These are phyloP conservation scores for Siphamia tubifer DNA, from an alignment of 2,113 vertebrate genomes.

Conservation along the genomic window DNA sequence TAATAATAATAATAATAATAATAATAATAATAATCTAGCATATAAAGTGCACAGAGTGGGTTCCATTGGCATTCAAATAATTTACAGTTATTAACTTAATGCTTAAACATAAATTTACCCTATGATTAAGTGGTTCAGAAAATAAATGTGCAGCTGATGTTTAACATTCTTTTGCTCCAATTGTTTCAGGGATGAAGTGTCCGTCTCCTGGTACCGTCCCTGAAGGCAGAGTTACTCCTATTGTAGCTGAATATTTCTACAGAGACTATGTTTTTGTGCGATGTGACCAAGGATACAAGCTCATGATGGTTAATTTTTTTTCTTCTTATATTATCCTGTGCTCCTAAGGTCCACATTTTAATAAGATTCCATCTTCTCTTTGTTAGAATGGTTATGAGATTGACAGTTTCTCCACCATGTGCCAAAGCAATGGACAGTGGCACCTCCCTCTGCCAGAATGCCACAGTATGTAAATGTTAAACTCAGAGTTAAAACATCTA, in stretches of 20 bases:
- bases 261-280: slow-evolving; percentile 76
- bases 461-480: slow-evolving; percentile 61
- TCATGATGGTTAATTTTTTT: slow-evolving; percentile 70
- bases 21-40: too few species aligned
- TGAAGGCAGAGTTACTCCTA: slow-evolving; percentile 70
- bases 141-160: not conserved
- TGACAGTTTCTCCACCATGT: slow-evolving; percentile 62
- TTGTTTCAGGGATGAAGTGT: slow-evolving; percentile 72
- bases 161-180: not conserved
- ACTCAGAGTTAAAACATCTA: not conserved
- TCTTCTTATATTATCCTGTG: not conserved
- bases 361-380: not conserved
- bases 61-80: not conserved
- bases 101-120: too few species aligned
- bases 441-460: slow-evolving; percentile 76
- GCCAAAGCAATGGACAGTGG: slow-evolving; percentile 72
- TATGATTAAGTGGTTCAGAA: too few species aligned
- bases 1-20: too few species aligned
- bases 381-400: slow-evolving; percentile 69
- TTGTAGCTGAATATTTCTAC: slow-evolving; percentile 67
- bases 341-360: too few species aligned
- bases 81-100: not conserved
- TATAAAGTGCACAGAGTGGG: too few species aligned
- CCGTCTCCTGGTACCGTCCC: slow-evolving; percentile 37
- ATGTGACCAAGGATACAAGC: slow-evolving; percentile 77